These are phyloP conservation scores for Actinia equina DNA, from an alignment of 64 coral and sea anemone genomes.

Conservation along the genomic window DNA sequence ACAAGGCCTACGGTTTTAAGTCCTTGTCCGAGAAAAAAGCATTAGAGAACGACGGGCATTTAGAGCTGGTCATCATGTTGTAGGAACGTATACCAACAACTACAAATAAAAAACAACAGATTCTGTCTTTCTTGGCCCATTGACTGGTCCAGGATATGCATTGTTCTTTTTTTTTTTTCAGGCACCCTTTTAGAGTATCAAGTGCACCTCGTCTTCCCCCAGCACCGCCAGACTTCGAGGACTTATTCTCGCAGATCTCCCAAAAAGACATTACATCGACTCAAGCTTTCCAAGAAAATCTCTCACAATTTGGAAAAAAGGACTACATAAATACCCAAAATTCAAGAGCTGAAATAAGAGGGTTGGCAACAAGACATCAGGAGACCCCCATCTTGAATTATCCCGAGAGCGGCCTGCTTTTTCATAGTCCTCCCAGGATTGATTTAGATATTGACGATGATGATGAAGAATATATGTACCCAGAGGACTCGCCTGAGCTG, in stretches of 20 bases:
- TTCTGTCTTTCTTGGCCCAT: too few species aligned
- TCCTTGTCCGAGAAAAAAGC: too few species aligned
- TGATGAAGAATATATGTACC: constrained; percentile 15
- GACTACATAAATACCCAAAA: neutral
- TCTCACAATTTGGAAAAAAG: constrained; percentile 24
- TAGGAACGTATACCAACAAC: too few species aligned
- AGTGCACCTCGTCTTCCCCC: constrained; percentile 36
- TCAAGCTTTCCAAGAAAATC: constrained; percentile 64
- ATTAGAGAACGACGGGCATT: too few species aligned
- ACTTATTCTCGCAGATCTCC: constrained; percentile 59
- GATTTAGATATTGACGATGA: constrained; percentile 9
- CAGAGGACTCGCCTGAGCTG: constrained; percentile 54
- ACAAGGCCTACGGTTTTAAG: too few species aligned
- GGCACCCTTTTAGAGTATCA: constrained; percentile 54
- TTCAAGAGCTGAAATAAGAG: neutral
- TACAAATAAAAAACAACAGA: too few species aligned
- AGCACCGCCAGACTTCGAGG: constrained; percentile 48
- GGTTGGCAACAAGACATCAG: neutral
- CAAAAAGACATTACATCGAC: constrained; percentile 60
- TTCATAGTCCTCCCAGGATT: neutral
- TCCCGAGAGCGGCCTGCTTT: neutral
- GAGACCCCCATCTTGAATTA: neutral
- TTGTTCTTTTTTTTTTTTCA: neutral
- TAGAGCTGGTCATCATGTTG: too few species aligned
- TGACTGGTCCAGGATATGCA: neutral